Evolutionary conservation across 2,113 vertebrate species (phyloP).

Genomic region (Gracilinanus agilis): DNA sequence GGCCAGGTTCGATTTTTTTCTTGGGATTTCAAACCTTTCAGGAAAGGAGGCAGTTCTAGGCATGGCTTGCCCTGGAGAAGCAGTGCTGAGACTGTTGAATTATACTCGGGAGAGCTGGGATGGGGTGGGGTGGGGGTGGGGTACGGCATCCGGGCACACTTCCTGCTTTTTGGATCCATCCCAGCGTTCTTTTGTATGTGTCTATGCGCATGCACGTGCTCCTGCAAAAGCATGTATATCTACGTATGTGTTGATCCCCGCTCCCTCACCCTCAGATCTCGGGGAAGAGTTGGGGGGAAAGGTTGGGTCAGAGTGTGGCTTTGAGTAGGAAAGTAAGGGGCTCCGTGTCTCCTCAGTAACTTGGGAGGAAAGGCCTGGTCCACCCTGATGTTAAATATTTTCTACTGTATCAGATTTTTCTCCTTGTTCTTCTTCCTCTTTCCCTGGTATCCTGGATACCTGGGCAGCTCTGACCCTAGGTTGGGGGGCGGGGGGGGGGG

Average conservation of each 20-base stretch:
- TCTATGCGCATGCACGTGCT: background rate
- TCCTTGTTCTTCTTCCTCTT: background rate
- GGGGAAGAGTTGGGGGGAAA: background rate
- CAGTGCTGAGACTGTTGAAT: background rate
- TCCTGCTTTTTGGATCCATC: background rate
- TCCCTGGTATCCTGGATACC: background rate
- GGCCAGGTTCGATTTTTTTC: conserved; percentile 4
- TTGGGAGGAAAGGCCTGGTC: background rate
- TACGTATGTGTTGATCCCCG: background rate
- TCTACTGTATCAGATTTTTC: background rate
- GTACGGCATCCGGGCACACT: background rate
- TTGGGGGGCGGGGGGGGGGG: background rate
- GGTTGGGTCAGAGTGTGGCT: background rate
- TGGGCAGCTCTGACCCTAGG: background rate
- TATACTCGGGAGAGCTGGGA: background rate
- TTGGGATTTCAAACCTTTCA: conserved; percentile 26
- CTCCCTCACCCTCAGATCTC: background rate
- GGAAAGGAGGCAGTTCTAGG: conserved; percentile 27
- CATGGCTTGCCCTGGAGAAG: background rate
- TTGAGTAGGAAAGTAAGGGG: background rate
- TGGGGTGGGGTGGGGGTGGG: background rate
- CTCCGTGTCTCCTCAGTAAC: background rate
- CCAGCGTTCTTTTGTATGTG: background rate
- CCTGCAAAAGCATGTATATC: background rate
- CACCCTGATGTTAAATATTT: background rate